Base-by-base conservation (phyloP, 1,140 invertebrate species). In the Tenebrio molitor region DNA sequence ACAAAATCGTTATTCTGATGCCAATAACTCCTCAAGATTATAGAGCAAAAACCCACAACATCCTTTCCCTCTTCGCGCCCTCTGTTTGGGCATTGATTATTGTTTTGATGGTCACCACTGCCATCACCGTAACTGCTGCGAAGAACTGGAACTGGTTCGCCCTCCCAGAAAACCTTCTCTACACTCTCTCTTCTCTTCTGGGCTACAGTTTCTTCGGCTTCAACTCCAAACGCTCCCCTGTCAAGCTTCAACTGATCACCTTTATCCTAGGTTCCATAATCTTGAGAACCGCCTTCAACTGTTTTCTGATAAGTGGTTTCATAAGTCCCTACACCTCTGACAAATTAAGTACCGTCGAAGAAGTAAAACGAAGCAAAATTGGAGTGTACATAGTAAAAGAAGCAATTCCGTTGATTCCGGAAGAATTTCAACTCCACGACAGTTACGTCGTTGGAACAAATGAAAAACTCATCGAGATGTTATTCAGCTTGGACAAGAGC, bases 1-100 rank as follows among this genome's bases (percentile, higher is more conserved):
- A 58, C 50, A 58, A 25, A 12, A 29, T 58, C 2, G 21, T 58
- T 12, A 12, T 58, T 58, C 21, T 58, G n/a, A 7, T 58, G 7
- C 50, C 50, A 25, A 17, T 58, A 25, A 58, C 10, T 8, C 12
- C 21, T 29, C 12, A 29, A 12, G 23, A 58, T 25, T n/a, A n/a
- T 5, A 25, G 19, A 29, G 12, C 2, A 29, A 25, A 58, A 12
- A 25, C 23, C 14, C 50, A 58, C 29, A 58, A 12, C 21, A 10
- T 29, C 0, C 12, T 58, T 1, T 58, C 50, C 6, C 25, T 58
- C 6, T 58, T 58, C 12, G 29, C 19, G 1, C 15, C n/a, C 7
- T 0, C 2, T 10, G 50, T 58, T 0, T 58, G 50, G 50, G 0
- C 29, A 4, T 29, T 12, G 4, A 58, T 58, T 4, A 14, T 58